Conservation (phyloP, 2,888 invertebrate genomes). For the Nomada goodeniana region DNA sequence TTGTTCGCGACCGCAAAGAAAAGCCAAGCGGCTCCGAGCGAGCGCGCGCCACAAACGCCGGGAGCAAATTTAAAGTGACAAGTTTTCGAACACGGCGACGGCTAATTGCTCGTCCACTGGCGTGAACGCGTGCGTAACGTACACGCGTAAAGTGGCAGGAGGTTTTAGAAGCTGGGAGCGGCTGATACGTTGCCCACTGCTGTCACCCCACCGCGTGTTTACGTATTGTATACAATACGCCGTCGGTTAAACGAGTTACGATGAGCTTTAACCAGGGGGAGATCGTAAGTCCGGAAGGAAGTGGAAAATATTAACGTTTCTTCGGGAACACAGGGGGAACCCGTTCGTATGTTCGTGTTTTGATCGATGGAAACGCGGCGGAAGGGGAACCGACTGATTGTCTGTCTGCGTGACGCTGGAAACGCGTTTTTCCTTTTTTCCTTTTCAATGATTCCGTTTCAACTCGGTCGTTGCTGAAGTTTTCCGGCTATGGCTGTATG, state of each 20-base stretch:
- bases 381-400: background rate
- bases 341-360: conserved; percentile 8
- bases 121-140: conserved; percentile 49
- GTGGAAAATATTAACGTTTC: conserved; percentile 74
- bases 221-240: conserved; percentile 40
- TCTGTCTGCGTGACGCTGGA: too few relatives aligned
- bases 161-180: conserved; percentile 8
- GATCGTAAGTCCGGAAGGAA: conserved; percentile 72
- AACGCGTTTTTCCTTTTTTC: too few relatives aligned
- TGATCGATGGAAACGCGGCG: conserved; percentile 24
- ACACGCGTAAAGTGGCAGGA: background rate
- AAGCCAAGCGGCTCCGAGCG: background rate
- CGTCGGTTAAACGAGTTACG: conserved; percentile 64
- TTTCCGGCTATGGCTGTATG: too few relatives aligned
- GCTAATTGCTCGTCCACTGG: conserved; percentile 62
- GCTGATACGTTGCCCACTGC: background rate
- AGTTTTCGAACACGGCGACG: conserved; percentile 8
- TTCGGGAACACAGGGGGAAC: conserved; percentile 35
- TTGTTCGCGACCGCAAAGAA: background rate
- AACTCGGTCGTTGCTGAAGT: too few relatives aligned
- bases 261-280: conserved; percentile 51
- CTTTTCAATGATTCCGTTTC: too few relatives aligned
- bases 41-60: background rate
- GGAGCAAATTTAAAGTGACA: background rate
- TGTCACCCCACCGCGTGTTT: conserved; percentile 57